Evolutionary conservation across 2,113 vertebrate species (phyloP), one percentile per base, ranked within the genome.

Genomic region (Syngnathus scovelli): DNA sequence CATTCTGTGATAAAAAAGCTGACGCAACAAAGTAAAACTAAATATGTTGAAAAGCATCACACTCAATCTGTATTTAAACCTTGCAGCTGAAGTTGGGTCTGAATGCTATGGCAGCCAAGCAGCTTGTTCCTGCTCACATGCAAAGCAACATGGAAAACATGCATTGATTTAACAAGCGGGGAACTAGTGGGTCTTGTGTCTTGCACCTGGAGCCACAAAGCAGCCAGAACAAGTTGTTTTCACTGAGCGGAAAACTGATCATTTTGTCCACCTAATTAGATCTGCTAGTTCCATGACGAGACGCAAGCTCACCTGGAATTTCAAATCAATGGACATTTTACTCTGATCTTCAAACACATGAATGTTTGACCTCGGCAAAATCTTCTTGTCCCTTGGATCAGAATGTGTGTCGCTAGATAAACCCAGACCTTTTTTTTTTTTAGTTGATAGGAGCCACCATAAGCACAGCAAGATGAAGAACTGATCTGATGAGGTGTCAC

Each of bases 1-100:
- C 76, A 60, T 79, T 84, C 75, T 78, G 65, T 36, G 68, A 27
- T 81, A 76, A 79, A 55, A 79, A 55, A 79, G 75, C 78, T 78
- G 81, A 86, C 70, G 52, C 4, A 36, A 77, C 41, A 49, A 19
- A 33, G 70, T 71, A 62, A 78, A 75, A 71, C 72, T 70, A 78
- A 86, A 84, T 77, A 72, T 54, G 60, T 70, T 72, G 69, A 54
- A 74, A 79, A 76, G 77, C 67, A 76, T 73, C 61, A 15, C 36
- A 69, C 64, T 39, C 69, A 73, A 81, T 83, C 70, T 74, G 43
- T 58, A 63, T 21, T 80, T 78, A 77, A 83, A 80, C 74, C 71
- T 58, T 69, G 74, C 23, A 39, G 81, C 64, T 72, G 51, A 75
- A 56, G 75, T 68, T 74, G 72, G 51, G 77, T 67, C 70, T 79